Evolutionary conservation across 1,140 invertebrate species (phyloP), one percentile per base, ranked within the genome.

Genomic region (Archivesica marissinica): DNA sequence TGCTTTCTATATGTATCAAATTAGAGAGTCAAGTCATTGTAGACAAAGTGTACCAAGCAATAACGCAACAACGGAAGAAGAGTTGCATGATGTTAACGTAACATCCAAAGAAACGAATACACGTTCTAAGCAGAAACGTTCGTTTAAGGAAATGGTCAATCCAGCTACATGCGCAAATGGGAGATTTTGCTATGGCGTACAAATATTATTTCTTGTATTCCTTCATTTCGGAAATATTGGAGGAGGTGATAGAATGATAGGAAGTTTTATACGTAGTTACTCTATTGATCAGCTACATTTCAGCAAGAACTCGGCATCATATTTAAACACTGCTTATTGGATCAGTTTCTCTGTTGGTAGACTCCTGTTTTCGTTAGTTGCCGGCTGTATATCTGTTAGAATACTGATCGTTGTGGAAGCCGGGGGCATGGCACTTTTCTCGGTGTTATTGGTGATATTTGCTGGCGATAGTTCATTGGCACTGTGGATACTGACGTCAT

Each of bases 311-410:
- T 72, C 79, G 0, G 90, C 85, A 2, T 85, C 89, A 0, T 52
- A 82, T 39, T 39, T 91, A 38, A 88, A 88, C 44, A 87, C 88
- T 6, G 75, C 75, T 1, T 91, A 84, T 50, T 91, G 90, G 90
- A 89, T 88, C 20, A 80, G 82, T 54, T 91, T 90, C 61, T 86
- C 87, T 1, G 54, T 82, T 0, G 90, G 88, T 0, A 75, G 90
- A 13, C 72, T 90, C 13, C 15, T 81, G 6, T 87, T 85, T 25
- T 76, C 85, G 17, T 25, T 91, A 7, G 61, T 79, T 17, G 77
- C 88, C 1, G 75, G 68, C 20, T 88, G 75, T 28, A 75, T 91
- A n/a, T 76, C 88, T 2, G 74, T 87, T 2, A 68, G 85, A n/a
- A 66, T 85, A 61, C 47, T 91, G 23, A 75, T 91, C 17, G 9